Percentiles rank a stretch among this genome's conserved stretches.
Evolutionary conservation across 1,140 invertebrate species (phyloP).

Genomic region (Eumeta japonica): DNA sequence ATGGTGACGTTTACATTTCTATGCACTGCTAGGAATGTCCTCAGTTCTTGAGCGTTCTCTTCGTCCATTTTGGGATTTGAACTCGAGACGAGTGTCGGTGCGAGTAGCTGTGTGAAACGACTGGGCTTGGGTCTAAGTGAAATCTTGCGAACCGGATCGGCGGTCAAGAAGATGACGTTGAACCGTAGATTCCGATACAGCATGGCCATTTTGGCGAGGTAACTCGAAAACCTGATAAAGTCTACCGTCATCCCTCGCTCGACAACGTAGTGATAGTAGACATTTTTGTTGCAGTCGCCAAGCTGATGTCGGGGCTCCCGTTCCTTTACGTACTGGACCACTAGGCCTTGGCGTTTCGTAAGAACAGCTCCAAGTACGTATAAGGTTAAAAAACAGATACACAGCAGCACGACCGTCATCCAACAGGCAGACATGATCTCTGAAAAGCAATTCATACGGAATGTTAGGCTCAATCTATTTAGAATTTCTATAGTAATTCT

Average conservation of each 20-base stretch:
- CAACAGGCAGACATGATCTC: constrained; percentile 39
- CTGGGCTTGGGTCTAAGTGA: no score
- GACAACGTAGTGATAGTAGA: constrained; percentile 33
- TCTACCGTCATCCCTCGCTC: constrained; percentile 17
- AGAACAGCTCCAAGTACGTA: constrained; percentile 31
- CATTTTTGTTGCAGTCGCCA: constrained; percentile 27
- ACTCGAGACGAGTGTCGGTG: no score
- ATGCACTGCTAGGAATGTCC: constrained; percentile 24
- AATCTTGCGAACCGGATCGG: constrained; percentile 29
- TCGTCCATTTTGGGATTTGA: no score
- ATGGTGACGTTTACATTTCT: constrained; percentile 35
- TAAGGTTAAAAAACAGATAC: constrained; percentile 35
- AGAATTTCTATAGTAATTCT: no score
- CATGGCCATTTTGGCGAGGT: constrained; percentile 28
- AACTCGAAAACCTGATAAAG: constrained; percentile 27
- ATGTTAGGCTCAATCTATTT: no score
- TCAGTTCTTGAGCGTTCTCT: constrained; percentile 19
- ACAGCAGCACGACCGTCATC: constrained; percentile 36
- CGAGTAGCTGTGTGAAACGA: no score
- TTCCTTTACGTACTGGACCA: constrained; percentile 25
- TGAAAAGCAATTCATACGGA: no score
- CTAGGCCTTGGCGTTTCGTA: no score
- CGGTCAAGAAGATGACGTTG: constrained; percentile 32
- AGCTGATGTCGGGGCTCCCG: constrained; percentile 26
- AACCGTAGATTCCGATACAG: constrained; percentile 29